These are phyloP conservation scores for Ianthella basta DNA, from an alignment of 37 sponge, comb jelly and placozoan genomes.

Conservation along the genomic window DNA sequence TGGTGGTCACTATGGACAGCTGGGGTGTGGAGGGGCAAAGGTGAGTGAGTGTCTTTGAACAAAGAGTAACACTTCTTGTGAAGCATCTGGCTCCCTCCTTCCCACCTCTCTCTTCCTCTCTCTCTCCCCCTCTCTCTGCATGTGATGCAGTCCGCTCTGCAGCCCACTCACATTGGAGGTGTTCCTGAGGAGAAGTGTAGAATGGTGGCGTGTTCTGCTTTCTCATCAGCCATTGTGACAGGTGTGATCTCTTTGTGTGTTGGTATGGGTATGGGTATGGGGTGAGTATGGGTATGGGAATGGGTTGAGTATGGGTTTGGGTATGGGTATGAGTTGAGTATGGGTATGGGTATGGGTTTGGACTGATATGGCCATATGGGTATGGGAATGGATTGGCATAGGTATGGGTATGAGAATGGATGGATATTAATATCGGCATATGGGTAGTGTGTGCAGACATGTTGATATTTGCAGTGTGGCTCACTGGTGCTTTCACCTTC, in stretches of 20 bases:
- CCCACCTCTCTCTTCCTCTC: too few relatives aligned
- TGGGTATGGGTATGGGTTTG: neutral
- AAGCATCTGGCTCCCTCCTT: too few relatives aligned
- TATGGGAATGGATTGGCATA: too few relatives aligned
- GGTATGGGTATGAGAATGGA: too few relatives aligned
- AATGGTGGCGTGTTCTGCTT: slow-evolving; percentile 16
- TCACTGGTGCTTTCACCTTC: too few relatives aligned
- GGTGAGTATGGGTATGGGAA: neutral
- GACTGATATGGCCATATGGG: too few relatives aligned
- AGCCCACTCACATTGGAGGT: neutral
- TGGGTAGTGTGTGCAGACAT: neutral
- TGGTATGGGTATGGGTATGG: neutral
- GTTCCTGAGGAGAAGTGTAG: neutral
- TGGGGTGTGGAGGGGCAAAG: slow-evolving; percentile 1
- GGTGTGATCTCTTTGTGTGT: too few relatives aligned
- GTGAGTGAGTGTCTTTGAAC: neutral
- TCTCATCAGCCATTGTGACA: slow-evolving; percentile 15
- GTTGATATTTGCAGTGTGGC: too few relatives aligned
- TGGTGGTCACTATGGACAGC: slow-evolving; percentile 12
- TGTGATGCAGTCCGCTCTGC: neutral
- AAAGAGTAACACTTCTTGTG: neutral
- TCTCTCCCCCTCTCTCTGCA: neutral
- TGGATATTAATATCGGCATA: neutral
- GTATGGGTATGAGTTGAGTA: neutral
- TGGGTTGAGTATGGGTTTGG: neutral